These are phyloP conservation scores for Eulithis prunata DNA, from an alignment of 2,888 invertebrate genomes.

Conservation along the genomic window DNA sequence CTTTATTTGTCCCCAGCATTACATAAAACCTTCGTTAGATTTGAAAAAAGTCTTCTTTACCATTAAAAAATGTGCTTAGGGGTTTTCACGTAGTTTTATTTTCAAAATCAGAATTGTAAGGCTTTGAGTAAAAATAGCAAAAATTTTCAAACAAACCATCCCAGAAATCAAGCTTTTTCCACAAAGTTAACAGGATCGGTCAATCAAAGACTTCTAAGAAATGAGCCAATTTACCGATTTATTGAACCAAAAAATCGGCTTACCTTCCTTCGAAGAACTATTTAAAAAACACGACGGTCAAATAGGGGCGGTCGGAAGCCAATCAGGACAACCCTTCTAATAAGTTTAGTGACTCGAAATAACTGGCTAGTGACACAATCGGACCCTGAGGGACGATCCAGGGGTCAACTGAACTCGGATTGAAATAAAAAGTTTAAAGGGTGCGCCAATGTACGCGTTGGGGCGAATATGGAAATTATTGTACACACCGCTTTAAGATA, in stretches of 20 bases:
- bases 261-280: conserved; percentile 40
- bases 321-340: conserved; percentile 49
- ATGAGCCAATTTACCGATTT: conserved; percentile 31
- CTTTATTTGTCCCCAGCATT: no score
- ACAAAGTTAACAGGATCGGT: conserved; percentile 17
- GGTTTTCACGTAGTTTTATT: no score
- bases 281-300: conserved; percentile 46
- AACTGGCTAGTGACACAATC: conserved; percentile 47
- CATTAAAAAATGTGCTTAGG: no score
- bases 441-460: conserved; percentile 34
- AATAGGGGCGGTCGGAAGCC: conserved; percentile 46
- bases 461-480: conserved; percentile 33
- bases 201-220: conserved; percentile 24
- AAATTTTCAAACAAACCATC: background rate
- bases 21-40: no score
- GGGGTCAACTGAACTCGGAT: conserved; percentile 39
- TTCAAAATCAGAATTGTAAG: no score
- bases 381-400: conserved; percentile 39
- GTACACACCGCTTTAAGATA: conserved; percentile 28
- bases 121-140: background rate
- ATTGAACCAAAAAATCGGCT: conserved; percentile 36
- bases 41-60: no score
- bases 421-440: conserved; percentile 47
- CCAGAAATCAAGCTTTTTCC: conserved; percentile 7
- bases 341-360: conserved; percentile 50